phyloP scores from a whole-genome alignment of 2,113 vertebrate species.

The Sebastes fasciatus region DNA sequence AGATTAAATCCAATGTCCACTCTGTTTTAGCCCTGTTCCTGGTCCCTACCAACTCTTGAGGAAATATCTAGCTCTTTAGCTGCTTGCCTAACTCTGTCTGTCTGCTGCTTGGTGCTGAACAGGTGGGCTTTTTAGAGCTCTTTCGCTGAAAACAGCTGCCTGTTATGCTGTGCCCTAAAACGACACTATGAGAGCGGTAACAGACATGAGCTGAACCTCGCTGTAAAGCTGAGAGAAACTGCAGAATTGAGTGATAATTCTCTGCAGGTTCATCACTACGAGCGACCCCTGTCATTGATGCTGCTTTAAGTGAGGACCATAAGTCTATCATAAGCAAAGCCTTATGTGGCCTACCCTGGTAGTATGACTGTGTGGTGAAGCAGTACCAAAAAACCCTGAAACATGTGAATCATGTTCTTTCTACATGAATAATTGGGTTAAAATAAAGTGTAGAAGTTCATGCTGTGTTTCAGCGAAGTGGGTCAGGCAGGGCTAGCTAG shows the following conservation, averaged over 20 bases:
- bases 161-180: neutral
- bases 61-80: neutral
- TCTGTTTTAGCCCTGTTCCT: neutral
- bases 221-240: neutral
- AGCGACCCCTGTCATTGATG: neutral
- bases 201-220: neutral
- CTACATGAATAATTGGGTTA: neutral
- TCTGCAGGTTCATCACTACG: neutral
- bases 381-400: neutral
- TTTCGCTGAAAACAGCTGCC: neutral
- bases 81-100: neutral
- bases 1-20: neutral
- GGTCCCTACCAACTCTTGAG: neutral
- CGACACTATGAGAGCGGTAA: neutral
- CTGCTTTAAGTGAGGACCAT: neutral
- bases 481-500: constrained; percentile 23
- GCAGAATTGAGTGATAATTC: neutral
- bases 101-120: neutral
- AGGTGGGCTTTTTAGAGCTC: neutral
- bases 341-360: neutral
- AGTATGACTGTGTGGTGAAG: neutral
- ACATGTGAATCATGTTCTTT: neutral
- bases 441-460: neutral
- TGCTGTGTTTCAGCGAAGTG: constrained; percentile 19
- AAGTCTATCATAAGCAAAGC: neutral